Evolutionary conservation across 2,888 invertebrate genomes (phyloP), one percentile per base, ranked within the genome.

Genomic region (Sesia bembeciformis): DNA sequence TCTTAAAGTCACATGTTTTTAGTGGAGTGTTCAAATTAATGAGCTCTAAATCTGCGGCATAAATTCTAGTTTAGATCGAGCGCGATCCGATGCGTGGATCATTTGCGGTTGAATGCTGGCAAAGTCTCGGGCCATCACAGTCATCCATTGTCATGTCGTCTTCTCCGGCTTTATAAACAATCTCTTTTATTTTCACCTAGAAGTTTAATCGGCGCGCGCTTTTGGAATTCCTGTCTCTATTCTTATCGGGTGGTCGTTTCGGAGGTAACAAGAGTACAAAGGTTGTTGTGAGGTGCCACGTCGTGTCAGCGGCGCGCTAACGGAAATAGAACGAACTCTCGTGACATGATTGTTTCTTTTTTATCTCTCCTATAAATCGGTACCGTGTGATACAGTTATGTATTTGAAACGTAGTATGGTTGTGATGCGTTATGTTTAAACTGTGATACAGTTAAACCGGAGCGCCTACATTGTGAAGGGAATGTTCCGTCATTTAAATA

Each of bases 101-200:
- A 61, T 59, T 58, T 64, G 65, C 59, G 62, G 58, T 59, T 59
- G 68, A 67, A 66, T 65, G 66, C 74, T 67, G 63, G 72, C 71
- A 64, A 68, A 74, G 78, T 72, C 78, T 78, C 73, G 76, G 77
- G 80, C 78, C 82, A 85, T 88, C 88, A 84, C 74, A 76, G 80
- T 76, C 79, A 74, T 82, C 87, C 85, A 87, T 87, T 88, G 87
- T 88, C 82, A 83, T 82, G 89, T 84, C 81, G 78, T 81, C 84
- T 84, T 82, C 87, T 81, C 75, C 76, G 75, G 78, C 82, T 84
- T 86, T 84, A 85, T 87, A 87, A 86, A 86, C 86, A 87, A 84
- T 84, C 81, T 88, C 81, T 83, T 89, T 88, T 89, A 87, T 88
- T 89, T 88, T 86, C 81, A 85, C 81, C 82, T 81, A 84, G 75